A percentile compares a stretch with the other conserved stretches of the same genome.
phyloP scores from a whole-genome alignment of 2,113 vertebrate genomes.

The Talpa occidentalis region DNA sequence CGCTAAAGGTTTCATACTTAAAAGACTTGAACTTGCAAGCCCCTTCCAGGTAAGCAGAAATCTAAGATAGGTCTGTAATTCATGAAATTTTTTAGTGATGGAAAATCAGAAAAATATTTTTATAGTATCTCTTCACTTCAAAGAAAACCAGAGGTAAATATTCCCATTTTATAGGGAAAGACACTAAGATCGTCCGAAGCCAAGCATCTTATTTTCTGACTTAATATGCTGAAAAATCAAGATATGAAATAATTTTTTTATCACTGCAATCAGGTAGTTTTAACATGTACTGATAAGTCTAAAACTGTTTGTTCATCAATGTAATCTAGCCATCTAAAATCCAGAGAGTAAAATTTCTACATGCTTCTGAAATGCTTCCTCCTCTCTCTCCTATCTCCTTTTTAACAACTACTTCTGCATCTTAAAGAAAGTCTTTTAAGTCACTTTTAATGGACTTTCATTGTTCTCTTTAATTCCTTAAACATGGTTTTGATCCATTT shows the following conservation, averaged over 20 bases:
- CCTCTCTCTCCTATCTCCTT: neutral
- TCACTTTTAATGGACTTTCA: slow-evolving; percentile 27
- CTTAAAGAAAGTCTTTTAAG: neutral
- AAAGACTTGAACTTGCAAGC: neutral
- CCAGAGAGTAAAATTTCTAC: neutral
- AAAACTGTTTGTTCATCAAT: slow-evolving; percentile 2
- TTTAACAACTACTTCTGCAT: neutral
- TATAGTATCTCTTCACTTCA: slow-evolving; percentile 7
- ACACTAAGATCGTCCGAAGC: neutral
- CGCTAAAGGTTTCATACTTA: neutral
- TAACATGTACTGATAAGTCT: neutral
- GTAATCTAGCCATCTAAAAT: neutral
- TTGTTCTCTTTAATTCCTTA: slow-evolving; percentile 3
- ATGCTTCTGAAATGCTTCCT: neutral
- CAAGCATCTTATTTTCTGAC: neutral
- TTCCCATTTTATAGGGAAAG: slow-evolving; percentile 38
- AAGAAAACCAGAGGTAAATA: slow-evolving; percentile 27
- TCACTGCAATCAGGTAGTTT: slow-evolving; percentile 5
- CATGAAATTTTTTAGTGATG: slow-evolving; percentile 11
- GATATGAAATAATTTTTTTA: slow-evolving; percentile 10
- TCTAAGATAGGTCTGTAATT: neutral
- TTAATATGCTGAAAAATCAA: slow-evolving; percentile 10
- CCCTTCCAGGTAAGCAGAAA: neutral
- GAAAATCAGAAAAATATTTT: slow-evolving; percentile 12
- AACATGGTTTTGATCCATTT: slow-evolving; percentile 13